Evolutionary conservation across 2,888 invertebrate genomes (phyloP).

Genomic region (Tryphoninae sp.): DNA sequence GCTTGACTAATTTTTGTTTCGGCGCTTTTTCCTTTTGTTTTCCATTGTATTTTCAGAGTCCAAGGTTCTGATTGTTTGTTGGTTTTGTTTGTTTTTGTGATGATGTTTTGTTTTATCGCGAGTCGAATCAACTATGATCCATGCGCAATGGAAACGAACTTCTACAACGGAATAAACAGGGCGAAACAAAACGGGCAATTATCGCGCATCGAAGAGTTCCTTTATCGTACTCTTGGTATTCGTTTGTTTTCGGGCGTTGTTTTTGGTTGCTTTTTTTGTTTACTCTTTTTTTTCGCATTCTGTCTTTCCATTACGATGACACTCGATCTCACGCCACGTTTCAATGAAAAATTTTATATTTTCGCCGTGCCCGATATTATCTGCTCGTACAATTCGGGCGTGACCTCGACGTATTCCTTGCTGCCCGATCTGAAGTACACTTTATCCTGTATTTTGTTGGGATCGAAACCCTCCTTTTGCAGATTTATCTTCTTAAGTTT

Average conservation of each 20-base stretch:
- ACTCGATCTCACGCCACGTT: constrained; percentile 33
- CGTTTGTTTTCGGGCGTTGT: constrained; percentile 9
- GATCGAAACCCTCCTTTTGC: constrained; percentile 85
- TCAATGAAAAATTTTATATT: constrained; percentile 70
- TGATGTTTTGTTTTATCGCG: constrained; percentile 48
- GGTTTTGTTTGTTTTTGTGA: constrained; percentile 6
- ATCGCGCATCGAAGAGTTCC: constrained; percentile 48
- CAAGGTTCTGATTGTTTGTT: constrained; percentile 24
- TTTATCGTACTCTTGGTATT: constrained; percentile 15
- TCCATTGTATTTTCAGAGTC: constrained; percentile 25
- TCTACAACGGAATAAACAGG: constrained; percentile 52
- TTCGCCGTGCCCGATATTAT: constrained; percentile 81
- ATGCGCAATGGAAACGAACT: constrained; percentile 57
- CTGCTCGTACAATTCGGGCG: constrained; percentile 82
- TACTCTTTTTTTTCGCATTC: constrained; percentile 11
- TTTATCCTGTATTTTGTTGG: constrained; percentile 82
- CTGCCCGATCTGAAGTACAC: constrained; percentile 82
- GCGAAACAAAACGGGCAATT: constrained; percentile 37
- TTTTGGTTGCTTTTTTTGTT: constrained; percentile 16
- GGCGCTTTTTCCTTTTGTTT: constrained; percentile 9
- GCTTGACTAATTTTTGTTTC: constrained; percentile 14
- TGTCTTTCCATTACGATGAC: constrained; percentile 33
- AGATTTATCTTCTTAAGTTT: constrained; percentile 86
- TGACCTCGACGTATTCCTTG: constrained; percentile 86
- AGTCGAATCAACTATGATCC: constrained; percentile 48